Evolutionary conservation across 2,797 vertebrate species (phyloP), one percentile per base, ranked within the genome.

Genomic region (Onychomys leucogaster): DNA sequence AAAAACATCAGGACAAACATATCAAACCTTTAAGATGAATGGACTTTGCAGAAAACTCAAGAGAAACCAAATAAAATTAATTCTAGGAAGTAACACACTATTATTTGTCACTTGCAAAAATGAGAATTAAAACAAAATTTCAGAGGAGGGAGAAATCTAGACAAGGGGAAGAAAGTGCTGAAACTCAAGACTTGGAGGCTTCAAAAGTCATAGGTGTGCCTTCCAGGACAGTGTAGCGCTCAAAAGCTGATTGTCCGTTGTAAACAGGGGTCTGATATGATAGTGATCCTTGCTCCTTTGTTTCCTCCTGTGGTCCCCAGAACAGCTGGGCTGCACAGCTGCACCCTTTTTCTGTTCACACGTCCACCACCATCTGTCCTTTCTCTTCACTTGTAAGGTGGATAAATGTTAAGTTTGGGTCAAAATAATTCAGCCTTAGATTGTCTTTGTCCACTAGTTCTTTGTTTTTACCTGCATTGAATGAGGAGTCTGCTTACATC

Each of bases 291-390:
- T 65, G n/a, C 11, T 57, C 37, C 16, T 67, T 73, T 73, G 69
- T 73, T 57, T 73, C 8, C 27, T 84, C 37, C 7, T 17, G 14
- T 78, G 63, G 61, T 84, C 55, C 29, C 14, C 61, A 83, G 46
- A 77, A 65, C 76, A 88, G 88, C 76, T 91, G 59, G 5, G 61
- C 10, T 73, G 55, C 84, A 78, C 83, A 96, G 69, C 88, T 89
- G 77, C 34, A 59, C 27, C 34, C 34, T 76, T 67, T 23, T 88
- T 63, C 73, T 80, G 73, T 43, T 85, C 19, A 75, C 37, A 34
- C 75, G 63, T 80, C 83, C 92, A 55, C 73, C 57, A 11, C 43
- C 93, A 92, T 96, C 63, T 92, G 78, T 67, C 43, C 29, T 69
- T 84, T 92, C 17, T 32, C 43, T 88, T 57, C 29, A 57, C 41